Conservation (phyloP, 2,888 invertebrate genomes). For the Dusona sp. region DNA sequence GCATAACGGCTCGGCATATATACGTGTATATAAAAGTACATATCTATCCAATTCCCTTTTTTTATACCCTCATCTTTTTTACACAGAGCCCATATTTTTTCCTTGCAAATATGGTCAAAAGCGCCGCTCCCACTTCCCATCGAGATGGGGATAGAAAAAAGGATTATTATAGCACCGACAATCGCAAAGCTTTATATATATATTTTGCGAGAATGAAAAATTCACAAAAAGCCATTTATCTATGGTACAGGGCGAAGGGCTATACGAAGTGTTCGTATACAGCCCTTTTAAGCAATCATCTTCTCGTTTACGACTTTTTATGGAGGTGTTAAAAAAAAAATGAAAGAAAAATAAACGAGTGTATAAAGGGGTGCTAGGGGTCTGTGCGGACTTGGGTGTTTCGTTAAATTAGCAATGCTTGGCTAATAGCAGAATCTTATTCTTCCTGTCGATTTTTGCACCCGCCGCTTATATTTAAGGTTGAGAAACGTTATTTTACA, state of each 20-base stretch:
- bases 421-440: neutral
- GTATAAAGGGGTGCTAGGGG: neutral
- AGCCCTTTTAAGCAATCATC: neutral
- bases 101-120: conserved; percentile 21
- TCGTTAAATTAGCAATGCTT: conserved; percentile 32
- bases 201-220: conserved; percentile 33
- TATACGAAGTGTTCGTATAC: neutral
- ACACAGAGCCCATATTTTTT: conserved; percentile 26
- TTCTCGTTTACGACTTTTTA: conserved; percentile 58
- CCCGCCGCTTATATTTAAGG: conserved; percentile 26
- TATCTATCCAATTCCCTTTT: conserved; percentile 51
- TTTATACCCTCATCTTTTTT: conserved; percentile 47
- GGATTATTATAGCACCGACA: conserved; percentile 44
- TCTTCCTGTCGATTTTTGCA: conserved; percentile 15
- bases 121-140: conserved; percentile 9
- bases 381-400: neutral
- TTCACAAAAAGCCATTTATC: neutral
- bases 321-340: conserved; percentile 19
- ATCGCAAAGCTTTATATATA: neutral
- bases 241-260: neutral
- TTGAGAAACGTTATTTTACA: conserved; percentile 16
- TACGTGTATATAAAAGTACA: neutral
- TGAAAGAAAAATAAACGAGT: neutral
- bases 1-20: conserved; percentile 64
- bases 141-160: conserved; percentile 43